Conservation (phyloP, 2,113 vertebrate genomes). For the Spermophilus dauricus region DNA sequence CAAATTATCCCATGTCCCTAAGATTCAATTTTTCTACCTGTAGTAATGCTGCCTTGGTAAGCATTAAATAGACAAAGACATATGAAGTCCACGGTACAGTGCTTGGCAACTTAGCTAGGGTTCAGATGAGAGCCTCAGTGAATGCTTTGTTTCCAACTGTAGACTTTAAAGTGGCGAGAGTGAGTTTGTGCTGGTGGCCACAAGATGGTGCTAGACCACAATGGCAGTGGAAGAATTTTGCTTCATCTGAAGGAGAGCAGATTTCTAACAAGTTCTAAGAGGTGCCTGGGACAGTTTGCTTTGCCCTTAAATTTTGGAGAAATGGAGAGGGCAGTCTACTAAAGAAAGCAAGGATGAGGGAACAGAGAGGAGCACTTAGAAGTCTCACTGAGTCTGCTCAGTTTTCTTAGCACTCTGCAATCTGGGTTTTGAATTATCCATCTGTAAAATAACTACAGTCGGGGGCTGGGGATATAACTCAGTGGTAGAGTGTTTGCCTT, state of each 20-base stretch:
- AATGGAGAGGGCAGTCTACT: not conserved
- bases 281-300: not conserved
- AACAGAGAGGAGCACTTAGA: not conserved
- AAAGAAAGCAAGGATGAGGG: not conserved
- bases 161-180: not conserved
- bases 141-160: not conserved
- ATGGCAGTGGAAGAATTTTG: not conserved
- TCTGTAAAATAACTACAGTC: conserved; percentile 37
- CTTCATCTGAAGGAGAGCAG: not conserved
- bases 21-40: not conserved
- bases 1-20: not conserved
- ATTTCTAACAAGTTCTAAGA: not conserved
- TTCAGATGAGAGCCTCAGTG: not conserved
- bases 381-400: not conserved
- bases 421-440: conserved; percentile 4
- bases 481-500: too few relatives aligned
- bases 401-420: not conserved
- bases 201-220: conserved; percentile 76
- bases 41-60: not conserved
- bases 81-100: not conserved
- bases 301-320: conserved; percentile 36
- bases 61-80: not conserved
- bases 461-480: too few relatives aligned
- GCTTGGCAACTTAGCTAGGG: not conserved
- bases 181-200: conserved; percentile 47